These are phyloP conservation scores for Pterois miles DNA, from an alignment of 2,797 vertebrate genomes.

Conservation along the genomic window DNA sequence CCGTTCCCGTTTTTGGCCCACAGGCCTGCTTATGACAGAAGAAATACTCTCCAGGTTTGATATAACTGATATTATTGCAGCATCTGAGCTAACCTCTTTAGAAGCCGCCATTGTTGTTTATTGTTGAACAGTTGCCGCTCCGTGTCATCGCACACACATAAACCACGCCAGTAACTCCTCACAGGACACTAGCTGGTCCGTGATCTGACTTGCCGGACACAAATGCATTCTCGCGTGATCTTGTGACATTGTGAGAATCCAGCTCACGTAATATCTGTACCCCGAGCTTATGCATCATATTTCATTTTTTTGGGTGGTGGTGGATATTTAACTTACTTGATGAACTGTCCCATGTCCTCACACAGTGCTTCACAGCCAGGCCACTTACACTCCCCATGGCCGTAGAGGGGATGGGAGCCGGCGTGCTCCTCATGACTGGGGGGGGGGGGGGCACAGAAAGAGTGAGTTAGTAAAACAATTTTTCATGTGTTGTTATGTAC, in stretches of 20 bases:
- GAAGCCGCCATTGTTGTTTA: no score
- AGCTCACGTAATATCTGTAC: background rate
- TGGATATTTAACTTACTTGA: conserved; percentile 93
- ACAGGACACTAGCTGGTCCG: no score
- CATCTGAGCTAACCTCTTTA: no score
- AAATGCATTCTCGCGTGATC: no score
- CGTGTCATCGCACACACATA: no score
- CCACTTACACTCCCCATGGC: conserved; percentile 99
- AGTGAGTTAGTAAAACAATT: conserved; percentile 9
- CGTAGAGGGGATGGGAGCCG: conserved; percentile 94
- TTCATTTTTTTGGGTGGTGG: background rate
- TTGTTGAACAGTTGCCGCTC: no score
- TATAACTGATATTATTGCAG: no score
- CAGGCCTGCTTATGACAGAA: no score
- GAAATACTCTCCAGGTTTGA: no score
- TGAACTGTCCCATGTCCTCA: conserved; percentile 98
- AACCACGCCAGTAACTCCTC: no score
- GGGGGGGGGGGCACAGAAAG: background rate
- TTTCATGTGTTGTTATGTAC: background rate
- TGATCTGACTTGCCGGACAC: no score
- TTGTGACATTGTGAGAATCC: background rate
- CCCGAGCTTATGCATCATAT: background rate
- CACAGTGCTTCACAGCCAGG: conserved; percentile 98
- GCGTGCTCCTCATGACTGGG: conserved; percentile 90
- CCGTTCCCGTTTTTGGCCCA: fast-evolving